Base-by-base conservation (phyloP, 1,140 invertebrate species). In the Drosophila burlai region DNA sequence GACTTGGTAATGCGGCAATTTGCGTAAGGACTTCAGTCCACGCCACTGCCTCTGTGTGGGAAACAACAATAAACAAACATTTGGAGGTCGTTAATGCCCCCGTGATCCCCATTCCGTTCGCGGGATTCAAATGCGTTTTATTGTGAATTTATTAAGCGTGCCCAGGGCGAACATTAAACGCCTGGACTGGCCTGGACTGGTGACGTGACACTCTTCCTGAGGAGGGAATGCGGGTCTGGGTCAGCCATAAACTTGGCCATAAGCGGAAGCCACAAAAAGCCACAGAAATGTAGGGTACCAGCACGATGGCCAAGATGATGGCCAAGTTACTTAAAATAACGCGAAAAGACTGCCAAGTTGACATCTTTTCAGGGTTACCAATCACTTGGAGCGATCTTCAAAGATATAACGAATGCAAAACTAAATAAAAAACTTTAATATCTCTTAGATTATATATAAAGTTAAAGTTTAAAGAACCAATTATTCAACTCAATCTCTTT, bases 61-160 rank as follows among this genome's bases (percentile, higher is more conserved):
- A 50, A 68, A 29, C 63, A 45, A 46, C 55, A 61, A 71, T 57
- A 71, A 71, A 57, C 67, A 55, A 68, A 59, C 46, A 76, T 65
- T 66, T 50, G 66, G 61, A 61, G 78, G 64, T 65, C 65, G 67
- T 74, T 74, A 74, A 60, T 42, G 50, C 66, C 45, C 43, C 34
- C 45, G 11, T 18, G 62, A 61, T 45, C 61, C 36, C 61, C 45
- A 21, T 38, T 16, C 57, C 71, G 63, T 57, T 74, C 47, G 71
- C 83, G 69, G 55, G 76, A 77, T 61, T 89, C 83, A 89, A 83
- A 87, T 89, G 83, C 83, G 84, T 87, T 87, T 87, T 87, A 87
- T 87, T 87, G 81, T 89, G 73, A 87, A 87, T 87, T 89, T 87
- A 87, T 87, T 87, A 87, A 87, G 83, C 83, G 83, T 87, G 83